phyloP scores from a whole-genome alignment of 2,113 vertebrate species.

The Ursus arctos region DNA sequence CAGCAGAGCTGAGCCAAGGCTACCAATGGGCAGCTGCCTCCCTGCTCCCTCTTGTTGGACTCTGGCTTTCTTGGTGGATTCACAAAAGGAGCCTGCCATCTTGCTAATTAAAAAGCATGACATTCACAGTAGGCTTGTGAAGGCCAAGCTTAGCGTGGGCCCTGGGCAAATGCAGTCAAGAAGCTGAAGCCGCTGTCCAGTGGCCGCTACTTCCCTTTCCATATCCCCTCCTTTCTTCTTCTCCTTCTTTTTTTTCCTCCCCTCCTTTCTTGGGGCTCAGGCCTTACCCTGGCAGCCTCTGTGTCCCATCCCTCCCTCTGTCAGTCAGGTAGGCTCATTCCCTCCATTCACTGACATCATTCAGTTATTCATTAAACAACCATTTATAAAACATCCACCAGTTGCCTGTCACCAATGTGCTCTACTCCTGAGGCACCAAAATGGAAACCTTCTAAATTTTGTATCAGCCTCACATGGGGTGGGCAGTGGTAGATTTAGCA shows the following conservation, averaged over 20 bases:
- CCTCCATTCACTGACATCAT: neutral
- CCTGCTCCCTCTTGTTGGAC: neutral
- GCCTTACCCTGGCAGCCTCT: neutral
- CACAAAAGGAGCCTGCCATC: neutral
- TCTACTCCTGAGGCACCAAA: neutral
- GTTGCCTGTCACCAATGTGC: neutral
- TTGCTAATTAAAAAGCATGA: conserved; percentile 42
- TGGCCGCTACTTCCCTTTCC: neutral
- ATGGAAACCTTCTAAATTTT: neutral
- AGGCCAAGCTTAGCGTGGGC: neutral
- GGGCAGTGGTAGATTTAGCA: neutral
- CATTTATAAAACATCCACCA: neutral
- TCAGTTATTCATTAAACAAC: neutral
- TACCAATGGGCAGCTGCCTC: neutral
- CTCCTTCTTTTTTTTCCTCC: neutral
- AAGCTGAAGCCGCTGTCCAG: neutral
- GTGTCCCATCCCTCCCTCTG: neutral
- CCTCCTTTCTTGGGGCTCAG: neutral
- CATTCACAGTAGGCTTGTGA: neutral
- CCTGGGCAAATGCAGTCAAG: neutral
- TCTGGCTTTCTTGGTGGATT: neutral
- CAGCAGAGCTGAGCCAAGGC: neutral
- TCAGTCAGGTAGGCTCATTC: neutral
- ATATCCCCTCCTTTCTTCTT: neutral
- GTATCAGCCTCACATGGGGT: neutral